These are phyloP conservation scores for Rafetus swinhoei DNA, from an alignment of 2,113 vertebrate genomes.

Conservation along the genomic window DNA sequence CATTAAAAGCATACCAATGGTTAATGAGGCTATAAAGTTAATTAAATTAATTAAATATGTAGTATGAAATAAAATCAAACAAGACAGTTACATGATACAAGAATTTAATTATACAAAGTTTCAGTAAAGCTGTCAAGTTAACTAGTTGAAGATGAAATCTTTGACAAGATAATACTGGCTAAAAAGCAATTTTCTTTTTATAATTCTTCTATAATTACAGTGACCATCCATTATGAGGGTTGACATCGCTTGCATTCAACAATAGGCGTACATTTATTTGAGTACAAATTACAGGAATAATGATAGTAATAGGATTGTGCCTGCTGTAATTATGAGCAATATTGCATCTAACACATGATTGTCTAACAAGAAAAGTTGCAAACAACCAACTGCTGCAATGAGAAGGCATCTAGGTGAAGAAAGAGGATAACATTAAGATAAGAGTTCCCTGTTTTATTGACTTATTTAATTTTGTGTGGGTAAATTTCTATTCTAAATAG, in stretches of 20 bases:
- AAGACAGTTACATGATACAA: constrained; percentile 36
- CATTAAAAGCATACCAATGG: constrained; percentile 45
- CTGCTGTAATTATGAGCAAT: neutral
- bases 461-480: neutral
- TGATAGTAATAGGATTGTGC: neutral
- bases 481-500: neutral
- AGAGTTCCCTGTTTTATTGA: neutral
- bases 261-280: constrained; percentile 26
- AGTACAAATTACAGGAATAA: neutral
- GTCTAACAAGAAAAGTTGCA: neutral
- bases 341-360: neutral
- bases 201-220: constrained; percentile 52
- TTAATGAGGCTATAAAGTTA: constrained; percentile 59
- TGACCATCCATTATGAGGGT: constrained; percentile 23
- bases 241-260: constrained; percentile 19
- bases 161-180: constrained; percentile 12
- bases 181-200: constrained; percentile 55
- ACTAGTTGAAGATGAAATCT: constrained; percentile 48
- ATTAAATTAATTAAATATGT: constrained; percentile 60
- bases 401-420: neutral
- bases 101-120: constrained; percentile 61
- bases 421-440: neutral
- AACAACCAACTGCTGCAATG: neutral
- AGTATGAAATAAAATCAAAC: constrained; percentile 67
- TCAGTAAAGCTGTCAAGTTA: constrained; percentile 42